Percentiles rank a stretch among this genome's conserved stretches.
Evolutionary conservation across 2,888 invertebrate species (phyloP).

Genomic region (Camponotus fellah): DNA sequence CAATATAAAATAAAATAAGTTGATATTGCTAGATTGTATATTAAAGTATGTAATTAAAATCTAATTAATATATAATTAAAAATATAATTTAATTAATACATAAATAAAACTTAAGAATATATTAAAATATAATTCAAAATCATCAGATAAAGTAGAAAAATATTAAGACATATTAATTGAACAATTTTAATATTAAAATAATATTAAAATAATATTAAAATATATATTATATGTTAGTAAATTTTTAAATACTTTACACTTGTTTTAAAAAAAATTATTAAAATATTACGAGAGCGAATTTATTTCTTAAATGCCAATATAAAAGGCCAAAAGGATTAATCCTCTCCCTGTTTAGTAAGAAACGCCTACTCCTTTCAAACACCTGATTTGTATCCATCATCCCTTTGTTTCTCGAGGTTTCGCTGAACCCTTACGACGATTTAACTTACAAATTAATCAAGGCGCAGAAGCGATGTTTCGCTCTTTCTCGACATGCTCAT

Average conservation of each 20-base stretch:
- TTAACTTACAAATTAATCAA: constrained; percentile 73
- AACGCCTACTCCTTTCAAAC: constrained; percentile 24
- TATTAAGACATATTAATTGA: background rate
- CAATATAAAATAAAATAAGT: background rate
- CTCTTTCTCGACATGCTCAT: constrained; percentile 53
- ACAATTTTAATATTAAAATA: constrained; percentile 11
- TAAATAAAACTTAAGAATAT: background rate
- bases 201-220: constrained; percentile 10
- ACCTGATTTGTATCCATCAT: constrained; percentile 72
- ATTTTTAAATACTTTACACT: background rate
- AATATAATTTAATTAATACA: background rate
- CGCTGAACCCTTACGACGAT: constrained; percentile 66
- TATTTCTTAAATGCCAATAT: background rate
- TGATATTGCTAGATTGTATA: background rate
- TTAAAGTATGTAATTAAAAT: background rate
- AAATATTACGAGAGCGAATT: background rate
- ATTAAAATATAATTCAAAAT: too few species aligned
- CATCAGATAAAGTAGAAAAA: too few species aligned
- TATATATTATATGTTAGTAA: background rate
- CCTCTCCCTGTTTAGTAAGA: constrained; percentile 6
- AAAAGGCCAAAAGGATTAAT: constrained; percentile 22
- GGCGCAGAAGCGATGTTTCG: constrained; percentile 54
- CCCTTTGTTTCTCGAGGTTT: constrained; percentile 65
- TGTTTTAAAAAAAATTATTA: background rate
- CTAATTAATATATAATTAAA: background rate